These are phyloP conservation scores for Natator depressus DNA, from an alignment of 2,113 vertebrate species.

Conservation along the genomic window DNA sequence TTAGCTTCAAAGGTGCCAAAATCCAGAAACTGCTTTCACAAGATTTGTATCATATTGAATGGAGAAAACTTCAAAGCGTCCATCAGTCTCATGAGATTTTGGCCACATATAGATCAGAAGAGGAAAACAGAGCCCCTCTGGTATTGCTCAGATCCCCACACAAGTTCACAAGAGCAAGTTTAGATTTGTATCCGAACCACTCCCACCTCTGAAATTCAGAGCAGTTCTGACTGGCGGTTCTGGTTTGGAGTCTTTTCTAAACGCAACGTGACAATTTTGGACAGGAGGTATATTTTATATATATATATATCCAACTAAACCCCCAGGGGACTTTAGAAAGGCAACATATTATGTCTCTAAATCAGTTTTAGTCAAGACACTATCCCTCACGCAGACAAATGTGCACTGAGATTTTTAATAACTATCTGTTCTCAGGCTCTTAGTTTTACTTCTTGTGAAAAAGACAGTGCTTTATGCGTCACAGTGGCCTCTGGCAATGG, in stretches of 20 bases:
- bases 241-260: background rate
- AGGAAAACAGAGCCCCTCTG: background rate
- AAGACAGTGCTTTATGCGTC: background rate
- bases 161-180: background rate
- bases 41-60: background rate
- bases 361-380: conserved; percentile 26
- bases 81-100: background rate
- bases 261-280: background rate
- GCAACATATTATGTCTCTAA: conserved; percentile 15
- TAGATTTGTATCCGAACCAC: background rate
- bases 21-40: background rate
- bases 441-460: background rate
- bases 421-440: background rate
- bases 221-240: background rate
- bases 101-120: background rate
- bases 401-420: conserved; percentile 25
- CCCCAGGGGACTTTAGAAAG: background rate
- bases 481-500: background rate
- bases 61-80: background rate
- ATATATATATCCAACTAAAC: background rate
- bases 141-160: background rate
- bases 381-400: background rate
- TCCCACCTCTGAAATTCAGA: background rate
- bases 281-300: background rate
- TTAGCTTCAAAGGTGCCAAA: background rate